Evolutionary conservation across 2,113 vertebrate genomes (phyloP).

Genomic region (Ramphastos sulfuratus): DNA sequence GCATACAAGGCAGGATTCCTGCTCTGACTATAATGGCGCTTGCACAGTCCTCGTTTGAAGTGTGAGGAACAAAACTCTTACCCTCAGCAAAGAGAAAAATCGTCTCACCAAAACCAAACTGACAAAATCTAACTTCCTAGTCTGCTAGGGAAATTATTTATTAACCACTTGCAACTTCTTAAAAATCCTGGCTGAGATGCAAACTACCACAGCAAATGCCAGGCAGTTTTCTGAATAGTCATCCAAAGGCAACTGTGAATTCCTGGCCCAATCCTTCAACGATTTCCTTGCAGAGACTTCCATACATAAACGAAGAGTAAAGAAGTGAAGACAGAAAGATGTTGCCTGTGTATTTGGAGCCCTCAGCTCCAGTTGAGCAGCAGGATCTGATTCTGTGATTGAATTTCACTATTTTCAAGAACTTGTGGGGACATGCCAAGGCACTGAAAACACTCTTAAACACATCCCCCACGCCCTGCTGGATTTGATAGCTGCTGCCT

Average conservation of each 20-base stretch:
- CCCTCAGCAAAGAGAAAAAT: not conserved
- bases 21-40: not conserved
- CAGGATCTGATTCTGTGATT: not conserved
- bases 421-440: not conserved
- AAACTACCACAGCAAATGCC: not conserved
- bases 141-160: not conserved
- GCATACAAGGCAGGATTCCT: not conserved
- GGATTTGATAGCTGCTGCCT: fast-evolving
- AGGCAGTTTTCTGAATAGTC: not conserved
- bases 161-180: not conserved
- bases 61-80: not conserved
- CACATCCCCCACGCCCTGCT: not conserved
- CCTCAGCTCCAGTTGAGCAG: not conserved
- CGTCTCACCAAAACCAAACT: not conserved
- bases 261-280: not conserved
- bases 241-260: not conserved
- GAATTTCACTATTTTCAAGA: not conserved
- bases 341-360: not conserved
- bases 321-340: fast-evolving
- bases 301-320: not conserved
- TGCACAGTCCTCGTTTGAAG: not conserved
- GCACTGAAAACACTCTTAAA: not conserved
- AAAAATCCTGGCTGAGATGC: not conserved
- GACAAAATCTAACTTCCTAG: not conserved
- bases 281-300: not conserved